Base-by-base conservation (phyloP, 2,797 vertebrate species). In the Enteromius radiatus region DNA sequence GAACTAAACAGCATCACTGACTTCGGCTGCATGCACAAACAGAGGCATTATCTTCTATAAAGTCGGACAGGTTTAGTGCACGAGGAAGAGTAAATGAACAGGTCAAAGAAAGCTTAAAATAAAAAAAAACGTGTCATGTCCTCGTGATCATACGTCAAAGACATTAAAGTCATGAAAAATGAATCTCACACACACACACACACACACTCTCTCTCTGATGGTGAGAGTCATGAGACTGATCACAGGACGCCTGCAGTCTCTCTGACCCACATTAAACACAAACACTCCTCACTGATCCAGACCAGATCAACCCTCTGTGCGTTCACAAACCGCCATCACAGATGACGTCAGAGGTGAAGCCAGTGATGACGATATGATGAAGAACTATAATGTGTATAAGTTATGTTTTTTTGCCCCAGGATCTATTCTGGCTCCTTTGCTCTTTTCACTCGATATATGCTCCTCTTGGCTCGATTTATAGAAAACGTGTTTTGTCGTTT, bases 221-320 rank as follows among this genome's bases (percentile, higher is more conserved):
- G 11, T 65, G 14, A 26, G 47, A 33, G 84, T 82, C 80, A 85
- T 78, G 80, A 64, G 80, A 78, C n/a, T 26, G 41, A 82, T 82
- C 80, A 78, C 43, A 82, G 59, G 84, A 85, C 19, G 73, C 70
- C 74, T 65, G 65, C 12, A 36, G 75, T 10, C 47, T 78, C 41
- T 54, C 12, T 9, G 28, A 63, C 23, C 23, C 67, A 70, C 43
- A 70, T 47, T 31, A 28, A 43, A 41, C 63, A 59, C 54, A 59
- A 59, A 59, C 54, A 26, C 5, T 12, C n/a, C 11, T 59, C 15
- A 8, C 14, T 3, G 26, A 63, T 31, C 1, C 6, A 63, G 26
- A 61, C 26, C 3, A 7, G 15, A 61, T 1, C 23, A 12, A 14
- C 56, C 12, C 56, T 26, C n/a, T 15, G 0, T 10, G n/a, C n/a